phyloP scores from a whole-genome alignment of 2,113 vertebrate species.

The Raja brachyura region DNA sequence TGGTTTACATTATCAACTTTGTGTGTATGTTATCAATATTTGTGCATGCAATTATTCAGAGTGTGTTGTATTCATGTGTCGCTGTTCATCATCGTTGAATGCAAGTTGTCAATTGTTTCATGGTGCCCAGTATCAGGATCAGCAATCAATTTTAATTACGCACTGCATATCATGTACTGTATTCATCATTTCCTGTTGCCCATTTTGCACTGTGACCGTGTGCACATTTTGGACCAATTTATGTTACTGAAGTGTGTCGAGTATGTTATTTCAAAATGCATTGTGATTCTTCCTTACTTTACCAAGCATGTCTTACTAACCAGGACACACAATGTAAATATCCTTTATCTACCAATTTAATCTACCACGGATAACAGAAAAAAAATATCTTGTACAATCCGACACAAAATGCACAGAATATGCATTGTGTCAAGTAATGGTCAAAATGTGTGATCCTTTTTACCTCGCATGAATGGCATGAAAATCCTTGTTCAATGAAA shows the following conservation, averaged over 20 bases:
- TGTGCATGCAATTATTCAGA: not conserved
- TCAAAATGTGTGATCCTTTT: not conserved
- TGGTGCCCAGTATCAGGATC: too few relatives aligned
- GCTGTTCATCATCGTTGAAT: not conserved
- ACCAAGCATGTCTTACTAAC: not conserved
- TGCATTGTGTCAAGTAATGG: not conserved
- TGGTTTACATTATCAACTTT: not conserved
- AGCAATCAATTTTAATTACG: not conserved
- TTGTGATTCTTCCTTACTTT: not conserved
- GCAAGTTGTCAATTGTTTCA: too few relatives aligned
- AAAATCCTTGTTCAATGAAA: not conserved
- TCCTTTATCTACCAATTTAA: not conserved
- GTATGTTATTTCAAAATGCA: not conserved
- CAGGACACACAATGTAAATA: conserved; percentile 3
- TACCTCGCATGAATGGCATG: not conserved
- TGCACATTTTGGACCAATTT: not conserved
- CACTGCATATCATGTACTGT: not conserved
- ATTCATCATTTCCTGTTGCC: not conserved
- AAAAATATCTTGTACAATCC: not conserved
- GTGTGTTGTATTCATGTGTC: not conserved
- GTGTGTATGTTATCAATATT: not conserved
- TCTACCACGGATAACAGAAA: not conserved
- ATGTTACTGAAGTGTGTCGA: not conserved
- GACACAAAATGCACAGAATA: not conserved
- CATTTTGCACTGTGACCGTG: not conserved